Percentiles rank a stretch among this genome's conserved stretches.
These are phyloP conservation scores for Mythimna loreyi DNA, from an alignment of 2,888 invertebrate species.

Conservation along the genomic window DNA sequence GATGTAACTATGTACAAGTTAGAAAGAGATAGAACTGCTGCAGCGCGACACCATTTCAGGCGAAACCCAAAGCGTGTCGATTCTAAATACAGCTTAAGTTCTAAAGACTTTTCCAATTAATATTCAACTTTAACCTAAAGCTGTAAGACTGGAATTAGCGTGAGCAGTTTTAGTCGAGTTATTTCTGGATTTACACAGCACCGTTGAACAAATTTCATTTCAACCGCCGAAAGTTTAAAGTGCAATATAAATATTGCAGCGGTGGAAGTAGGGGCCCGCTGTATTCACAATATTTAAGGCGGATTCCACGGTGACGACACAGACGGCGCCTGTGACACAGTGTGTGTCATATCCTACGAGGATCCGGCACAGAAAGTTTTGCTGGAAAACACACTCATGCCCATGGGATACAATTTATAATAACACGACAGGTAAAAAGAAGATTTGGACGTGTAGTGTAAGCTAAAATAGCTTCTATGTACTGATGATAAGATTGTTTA, in stretches of 20 bases:
- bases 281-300: constrained; percentile 68
- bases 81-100: constrained; percentile 65
- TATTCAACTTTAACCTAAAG: constrained; percentile 32
- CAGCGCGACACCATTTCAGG: constrained; percentile 86
- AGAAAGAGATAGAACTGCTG: constrained; percentile 74
- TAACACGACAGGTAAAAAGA: constrained; percentile 78
- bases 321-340: constrained; percentile 51
- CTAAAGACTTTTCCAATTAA: constrained; percentile 9
- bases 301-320: constrained; percentile 57
- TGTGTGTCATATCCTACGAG: constrained; percentile 52
- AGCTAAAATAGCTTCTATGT: constrained; percentile 58
- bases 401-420: constrained; percentile 75
- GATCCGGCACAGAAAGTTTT: constrained; percentile 38
- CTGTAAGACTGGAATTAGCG: constrained; percentile 51
- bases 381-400: constrained; percentile 69
- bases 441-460: constrained; percentile 47
- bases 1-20: constrained; percentile 37
- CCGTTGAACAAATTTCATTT: constrained; percentile 87
- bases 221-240: constrained; percentile 84
- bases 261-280: constrained; percentile 69
- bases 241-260: constrained; percentile 82
- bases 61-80: constrained; percentile 69
- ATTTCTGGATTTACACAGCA: constrained; percentile 80
- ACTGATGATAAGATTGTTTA: constrained; percentile 54
- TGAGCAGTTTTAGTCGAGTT: constrained; percentile 65